These are phyloP conservation scores for Drosophila kokeensis DNA, from an alignment of 2,888 invertebrate species.

Conservation along the genomic window DNA sequence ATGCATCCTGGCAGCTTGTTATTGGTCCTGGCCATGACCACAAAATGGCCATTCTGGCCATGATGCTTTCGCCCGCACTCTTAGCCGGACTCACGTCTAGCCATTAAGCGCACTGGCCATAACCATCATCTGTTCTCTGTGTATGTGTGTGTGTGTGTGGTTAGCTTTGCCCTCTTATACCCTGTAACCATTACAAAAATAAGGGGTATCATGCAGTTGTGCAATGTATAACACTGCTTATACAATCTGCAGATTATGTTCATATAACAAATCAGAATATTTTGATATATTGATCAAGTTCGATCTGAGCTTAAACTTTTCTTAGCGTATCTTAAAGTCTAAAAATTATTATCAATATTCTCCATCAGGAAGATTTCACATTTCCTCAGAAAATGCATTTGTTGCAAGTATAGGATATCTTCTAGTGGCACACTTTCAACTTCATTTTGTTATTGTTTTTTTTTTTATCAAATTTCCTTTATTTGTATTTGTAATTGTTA, in stretches of 20 bases:
- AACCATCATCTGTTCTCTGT: constrained; percentile 70
- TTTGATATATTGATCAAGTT: too few relatives aligned
- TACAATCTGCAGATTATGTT: neutral
- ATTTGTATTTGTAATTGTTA: constrained; percentile 75
- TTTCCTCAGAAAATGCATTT: neutral
- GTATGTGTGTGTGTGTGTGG: neutral
- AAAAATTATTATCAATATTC: neutral
- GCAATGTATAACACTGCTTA: neutral
- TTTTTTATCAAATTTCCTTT: constrained; percentile 40
- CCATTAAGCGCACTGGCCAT: constrained; percentile 68
- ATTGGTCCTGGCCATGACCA: constrained; percentile 57
- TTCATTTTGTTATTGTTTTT: constrained; percentile 3
- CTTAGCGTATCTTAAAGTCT: too few relatives aligned
- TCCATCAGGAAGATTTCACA: neutral
- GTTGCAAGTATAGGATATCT: neutral
- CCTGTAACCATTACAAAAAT: neutral
- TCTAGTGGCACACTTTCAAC: neutral
- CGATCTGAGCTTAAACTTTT: too few relatives aligned
- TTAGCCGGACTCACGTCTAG: constrained; percentile 46
- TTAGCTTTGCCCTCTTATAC: constrained; percentile 21
- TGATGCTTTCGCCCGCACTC: constrained; percentile 15
- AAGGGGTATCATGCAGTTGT: neutral
- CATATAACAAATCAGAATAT: neutral
- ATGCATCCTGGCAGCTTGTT: constrained; percentile 44
- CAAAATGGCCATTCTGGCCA: constrained; percentile 58